Conservation (phyloP, 2,888 invertebrate species). For the Apodemia duryi region DNA sequence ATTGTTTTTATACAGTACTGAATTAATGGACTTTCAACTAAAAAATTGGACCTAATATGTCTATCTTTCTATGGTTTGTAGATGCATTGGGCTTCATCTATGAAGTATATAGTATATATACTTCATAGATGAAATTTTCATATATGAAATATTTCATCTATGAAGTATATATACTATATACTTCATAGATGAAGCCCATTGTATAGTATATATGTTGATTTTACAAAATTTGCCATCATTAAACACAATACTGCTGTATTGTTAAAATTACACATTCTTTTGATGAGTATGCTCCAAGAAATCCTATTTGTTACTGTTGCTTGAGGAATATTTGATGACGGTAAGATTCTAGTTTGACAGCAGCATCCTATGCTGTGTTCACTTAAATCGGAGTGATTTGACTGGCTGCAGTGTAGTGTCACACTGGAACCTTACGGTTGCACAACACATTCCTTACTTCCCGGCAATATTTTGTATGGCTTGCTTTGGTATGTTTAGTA, state of each 20-base stretch:
- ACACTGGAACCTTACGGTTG: constrained; percentile 42
- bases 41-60: too few relatives aligned
- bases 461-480: constrained; percentile 58
- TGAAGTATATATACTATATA: too few relatives aligned
- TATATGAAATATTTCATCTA: too few relatives aligned
- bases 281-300: neutral
- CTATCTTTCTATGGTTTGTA: too few relatives aligned
- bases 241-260: neutral
- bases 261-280: constrained; percentile 1
- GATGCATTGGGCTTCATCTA: too few relatives aligned
- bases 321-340: constrained; percentile 44
- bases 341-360: constrained; percentile 49
- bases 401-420: constrained; percentile 65
- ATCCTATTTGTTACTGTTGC: constrained; percentile 1
- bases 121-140: too few relatives aligned
- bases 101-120: too few relatives aligned
- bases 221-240: neutral
- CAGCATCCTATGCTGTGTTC: constrained; percentile 69
- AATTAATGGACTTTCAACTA: too few relatives aligned
- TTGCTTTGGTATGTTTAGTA: constrained; percentile 52
- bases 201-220: neutral
- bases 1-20: too few relatives aligned
- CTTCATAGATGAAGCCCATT: too few relatives aligned
- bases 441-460: constrained; percentile 48
- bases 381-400: constrained; percentile 70